These are phyloP conservation scores for Zaprionus camerounensis DNA, from an alignment of 1,140 invertebrate species.

Conservation along the genomic window DNA sequence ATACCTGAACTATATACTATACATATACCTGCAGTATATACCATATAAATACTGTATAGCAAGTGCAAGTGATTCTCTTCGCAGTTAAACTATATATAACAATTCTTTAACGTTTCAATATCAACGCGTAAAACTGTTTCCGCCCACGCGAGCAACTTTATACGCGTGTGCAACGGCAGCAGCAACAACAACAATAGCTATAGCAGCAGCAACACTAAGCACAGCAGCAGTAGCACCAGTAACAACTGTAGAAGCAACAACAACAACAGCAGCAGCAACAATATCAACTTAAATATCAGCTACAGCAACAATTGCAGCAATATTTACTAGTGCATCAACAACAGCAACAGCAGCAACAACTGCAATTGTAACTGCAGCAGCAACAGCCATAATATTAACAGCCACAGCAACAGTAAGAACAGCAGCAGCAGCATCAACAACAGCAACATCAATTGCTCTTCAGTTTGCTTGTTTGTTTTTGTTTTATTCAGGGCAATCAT, in stretches of 20 bases:
- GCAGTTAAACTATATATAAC: not conserved
- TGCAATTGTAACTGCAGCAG: conserved; percentile 36
- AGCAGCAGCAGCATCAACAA: not conserved
- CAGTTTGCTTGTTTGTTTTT: conserved; percentile 28
- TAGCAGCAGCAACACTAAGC: not conserved
- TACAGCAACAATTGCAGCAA: conserved; percentile 35
- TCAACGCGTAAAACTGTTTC: not conserved
- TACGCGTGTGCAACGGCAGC: conserved; percentile 49
- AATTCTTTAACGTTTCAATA: not conserved
- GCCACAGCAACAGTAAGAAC: conserved; percentile 8
- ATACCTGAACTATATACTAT: not conserved
- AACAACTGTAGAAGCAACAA: not conserved
- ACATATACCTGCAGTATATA: not conserved
- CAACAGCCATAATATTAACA: not conserved
- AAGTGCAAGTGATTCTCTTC: not conserved
- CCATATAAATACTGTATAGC: not conserved
- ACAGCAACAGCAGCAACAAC: not conserved
- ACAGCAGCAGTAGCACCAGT: not conserved
- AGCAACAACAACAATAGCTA: conserved; percentile 6
- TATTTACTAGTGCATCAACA: not conserved
- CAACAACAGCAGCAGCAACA: not conserved
- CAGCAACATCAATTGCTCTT: not conserved
- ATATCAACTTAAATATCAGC: not conserved
- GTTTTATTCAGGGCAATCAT: conserved; percentile 6
- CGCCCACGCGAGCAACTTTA: conserved; percentile 6